phyloP scores from a whole-genome alignment of 2,888 invertebrate species.

The Polydrusus cervinus region DNA sequence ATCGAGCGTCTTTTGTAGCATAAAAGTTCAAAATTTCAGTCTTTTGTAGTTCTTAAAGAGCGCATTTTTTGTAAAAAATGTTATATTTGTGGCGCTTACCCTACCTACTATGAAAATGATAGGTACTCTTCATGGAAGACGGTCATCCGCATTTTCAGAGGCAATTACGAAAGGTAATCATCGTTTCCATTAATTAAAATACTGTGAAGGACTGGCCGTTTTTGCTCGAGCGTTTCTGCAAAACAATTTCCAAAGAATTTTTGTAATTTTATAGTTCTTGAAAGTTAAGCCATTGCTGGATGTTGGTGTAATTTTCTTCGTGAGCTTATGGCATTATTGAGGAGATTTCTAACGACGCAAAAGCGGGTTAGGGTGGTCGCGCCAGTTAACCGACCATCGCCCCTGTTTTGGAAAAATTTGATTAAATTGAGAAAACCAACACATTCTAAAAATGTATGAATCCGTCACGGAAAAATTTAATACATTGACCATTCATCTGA shows the following conservation, averaged over 20 bases:
- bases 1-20: too few species aligned
- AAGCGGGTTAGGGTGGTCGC: too few species aligned
- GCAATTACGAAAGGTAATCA: slow-evolving; percentile 42
- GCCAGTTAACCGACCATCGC: too few species aligned
- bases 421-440: too few species aligned
- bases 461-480: too few species aligned
- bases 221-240: slow-evolving; percentile 34
- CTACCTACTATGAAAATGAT: slow-evolving; percentile 9
- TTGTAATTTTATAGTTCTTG: slow-evolving; percentile 50
- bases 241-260: slow-evolving; percentile 48
- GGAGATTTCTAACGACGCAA: slow-evolving; percentile 1
- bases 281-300: slow-evolving; percentile 25
- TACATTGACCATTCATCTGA: too few species aligned
- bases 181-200: slow-evolving; percentile 51
- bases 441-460: too few species aligned
- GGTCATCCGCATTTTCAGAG: slow-evolving; percentile 47
- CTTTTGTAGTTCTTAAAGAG: too few species aligned
- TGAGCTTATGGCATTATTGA: slow-evolving; percentile 28
- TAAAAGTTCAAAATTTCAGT: too few species aligned
- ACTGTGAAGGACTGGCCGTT: slow-evolving; percentile 43
- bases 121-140: slow-evolving; percentile 41
- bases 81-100: too few species aligned
- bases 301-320: slow-evolving; percentile 31
- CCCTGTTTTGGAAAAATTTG: too few species aligned
- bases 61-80: too few species aligned